Evolutionary conservation across 1,140 invertebrate species (phyloP).

Genomic region (Atta texana): DNA sequence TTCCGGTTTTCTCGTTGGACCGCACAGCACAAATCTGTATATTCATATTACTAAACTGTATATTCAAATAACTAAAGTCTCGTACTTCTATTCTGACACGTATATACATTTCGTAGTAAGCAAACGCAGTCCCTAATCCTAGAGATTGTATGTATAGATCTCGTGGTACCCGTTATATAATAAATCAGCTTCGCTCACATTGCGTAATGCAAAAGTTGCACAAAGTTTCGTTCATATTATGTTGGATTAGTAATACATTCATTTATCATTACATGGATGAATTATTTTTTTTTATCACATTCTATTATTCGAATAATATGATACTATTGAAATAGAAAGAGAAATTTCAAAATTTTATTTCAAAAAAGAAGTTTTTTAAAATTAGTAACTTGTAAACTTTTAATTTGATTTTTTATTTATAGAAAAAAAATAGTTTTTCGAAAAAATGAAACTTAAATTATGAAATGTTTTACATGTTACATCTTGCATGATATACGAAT

Average conservation of each 20-base stretch:
- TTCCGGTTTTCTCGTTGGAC: slow-evolving; percentile 29
- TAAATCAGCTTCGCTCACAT: neutral
- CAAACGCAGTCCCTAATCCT: slow-evolving; percentile 20
- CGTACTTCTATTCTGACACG: slow-evolving; percentile 28
- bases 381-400: neutral
- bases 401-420: neutral
- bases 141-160: neutral
- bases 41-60: slow-evolving; percentile 10
- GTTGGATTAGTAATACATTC: neutral
- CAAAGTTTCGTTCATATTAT: neutral
- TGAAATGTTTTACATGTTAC: neutral
- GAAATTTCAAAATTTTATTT: too few species aligned
- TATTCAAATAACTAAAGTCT: slow-evolving; percentile 8
- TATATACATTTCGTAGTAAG: slow-evolving; percentile 33
- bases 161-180: neutral
- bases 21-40: slow-evolving; percentile 21
- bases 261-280: neutral
- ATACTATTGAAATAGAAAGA: too few species aligned
- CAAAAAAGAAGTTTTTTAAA: neutral
- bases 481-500: neutral
- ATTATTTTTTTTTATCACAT: slow-evolving; percentile 4
- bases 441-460: neutral
- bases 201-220: neutral
- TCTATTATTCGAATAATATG: neutral
- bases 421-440: neutral